Base-by-base conservation (phyloP, 2,113 vertebrate genomes). In the Callionymus lyra region DNA sequence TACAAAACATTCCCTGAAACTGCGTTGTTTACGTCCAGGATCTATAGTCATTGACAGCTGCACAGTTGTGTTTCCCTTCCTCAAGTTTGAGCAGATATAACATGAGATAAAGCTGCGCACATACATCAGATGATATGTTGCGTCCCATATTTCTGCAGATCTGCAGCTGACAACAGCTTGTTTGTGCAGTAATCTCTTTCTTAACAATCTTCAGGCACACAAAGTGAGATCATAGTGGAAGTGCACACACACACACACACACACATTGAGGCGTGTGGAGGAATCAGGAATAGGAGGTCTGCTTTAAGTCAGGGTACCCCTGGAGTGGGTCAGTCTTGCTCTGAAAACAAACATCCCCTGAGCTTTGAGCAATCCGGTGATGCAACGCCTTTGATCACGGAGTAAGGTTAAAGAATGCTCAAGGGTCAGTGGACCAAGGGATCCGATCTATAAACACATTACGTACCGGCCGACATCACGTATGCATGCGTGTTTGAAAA, bases 171-270 rank as follows among this genome's bases (percentile, higher is more conserved):
- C 74, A 65, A 58, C 54, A 59, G 60, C 53, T 61, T 83, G 76
- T 72, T 82, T 82, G 68, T 74, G 75, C 59, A 52, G 58, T 67
- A 79, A 82, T 79, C 70, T 66, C 63, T 62, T 44, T 48, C 48
- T 70, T 86, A 85, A 83, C 80, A 65, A 79, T 70, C 71, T 80
- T 79, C 79, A 84, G 76, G 74, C 83, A 83, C 82, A 85, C 78
- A 80, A 84, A 53, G 67, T 86, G 82, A 86, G 80, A 79, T 86
- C 81, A 85, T 86, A 66, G 62, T 41, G 13, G 19, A 50, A 59
- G 53, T 1, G 19, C 49, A 50, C 59, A 41, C 54, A 47, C 33
- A 46, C 35, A 48, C 60, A 62, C 9, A 40, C 41, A 15, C 27
- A 6, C 59, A 53, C 48, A 59, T 52, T 58, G 56, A 79, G 68